Evolutionary conservation across 2,113 vertebrate species (phyloP).

Genomic region (Suricata suricatta): DNA sequence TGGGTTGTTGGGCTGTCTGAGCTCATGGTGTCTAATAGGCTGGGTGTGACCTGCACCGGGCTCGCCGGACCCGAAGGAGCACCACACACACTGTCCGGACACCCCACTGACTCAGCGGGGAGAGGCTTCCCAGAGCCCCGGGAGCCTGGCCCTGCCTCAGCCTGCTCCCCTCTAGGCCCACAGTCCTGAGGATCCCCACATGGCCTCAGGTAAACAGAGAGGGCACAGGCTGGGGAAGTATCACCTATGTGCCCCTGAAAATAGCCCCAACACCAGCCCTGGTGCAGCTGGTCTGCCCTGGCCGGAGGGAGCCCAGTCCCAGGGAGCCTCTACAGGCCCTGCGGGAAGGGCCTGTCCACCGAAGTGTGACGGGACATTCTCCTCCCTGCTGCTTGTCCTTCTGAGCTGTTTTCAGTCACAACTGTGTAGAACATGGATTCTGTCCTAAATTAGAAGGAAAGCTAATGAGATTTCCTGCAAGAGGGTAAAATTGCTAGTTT

Average conservation of each 20-base stretch:
- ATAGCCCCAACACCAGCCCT: background rate
- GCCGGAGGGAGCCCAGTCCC: background rate
- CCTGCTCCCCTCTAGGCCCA: no score
- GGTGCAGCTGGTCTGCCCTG: background rate
- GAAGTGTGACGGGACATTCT: accelerated
- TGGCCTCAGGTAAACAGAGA: background rate
- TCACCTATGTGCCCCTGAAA: accelerated
- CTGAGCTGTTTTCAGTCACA: background rate
- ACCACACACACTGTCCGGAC: accelerated
- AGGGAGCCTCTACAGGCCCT: accelerated
- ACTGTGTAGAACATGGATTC: background rate
- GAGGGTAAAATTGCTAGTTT: background rate
- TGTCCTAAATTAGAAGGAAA: background rate
- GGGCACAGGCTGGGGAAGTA: background rate
- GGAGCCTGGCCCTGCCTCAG: background rate
- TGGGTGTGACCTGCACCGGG: background rate
- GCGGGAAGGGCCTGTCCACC: background rate
- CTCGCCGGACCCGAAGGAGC: background rate
- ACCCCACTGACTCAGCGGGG: no score
- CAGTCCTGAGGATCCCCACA: background rate
- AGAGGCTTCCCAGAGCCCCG: background rate
- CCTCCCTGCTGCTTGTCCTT: no score
- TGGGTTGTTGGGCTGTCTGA: background rate
- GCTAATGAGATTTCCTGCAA: background rate
- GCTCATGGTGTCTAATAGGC: background rate